Evolutionary conservation across 2,113 vertebrate genomes (phyloP).

Genomic region (Mesocricetus auratus): DNA sequence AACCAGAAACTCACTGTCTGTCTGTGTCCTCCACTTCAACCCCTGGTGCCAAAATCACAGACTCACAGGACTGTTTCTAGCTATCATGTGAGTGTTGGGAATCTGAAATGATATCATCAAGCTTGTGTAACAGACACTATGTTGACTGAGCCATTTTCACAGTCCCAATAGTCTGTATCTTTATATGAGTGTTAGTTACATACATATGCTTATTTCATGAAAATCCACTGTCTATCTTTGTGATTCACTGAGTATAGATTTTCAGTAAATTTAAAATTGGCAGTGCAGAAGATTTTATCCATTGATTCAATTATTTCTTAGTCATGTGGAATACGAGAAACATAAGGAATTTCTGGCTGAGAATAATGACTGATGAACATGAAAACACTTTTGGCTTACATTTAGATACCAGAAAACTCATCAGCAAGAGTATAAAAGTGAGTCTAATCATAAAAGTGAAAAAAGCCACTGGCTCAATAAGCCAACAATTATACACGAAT

Average conservation of each 20-base stretch:
- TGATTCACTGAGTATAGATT: slow-evolving; percentile 13
- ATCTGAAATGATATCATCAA: not conserved
- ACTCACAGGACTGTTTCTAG: not conserved
- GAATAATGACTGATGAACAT: slow-evolving; percentile 55
- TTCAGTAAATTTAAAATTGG: slow-evolving; percentile 38
- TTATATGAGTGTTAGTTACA: slow-evolving; percentile 10
- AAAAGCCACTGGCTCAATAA: slow-evolving; percentile 66
- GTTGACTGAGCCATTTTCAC: not conserved
- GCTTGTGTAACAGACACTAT: not conserved
- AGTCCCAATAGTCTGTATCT: not conserved
- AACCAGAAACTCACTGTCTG: not conserved
- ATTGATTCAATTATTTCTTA: slow-evolving; percentile 47
- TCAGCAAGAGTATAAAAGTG: slow-evolving; percentile 66
- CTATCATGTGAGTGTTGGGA: not conserved
- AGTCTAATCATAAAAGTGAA: slow-evolving; percentile 68
- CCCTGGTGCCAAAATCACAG: not conserved
- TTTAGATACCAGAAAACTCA: slow-evolving; percentile 72
- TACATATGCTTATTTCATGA: not conserved
- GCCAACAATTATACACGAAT: slow-evolving; percentile 64
- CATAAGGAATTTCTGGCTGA: slow-evolving; percentile 59
- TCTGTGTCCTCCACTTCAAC: not conserved
- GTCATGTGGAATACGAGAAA: slow-evolving; percentile 58
- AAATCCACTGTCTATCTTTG: slow-evolving; percentile 13
- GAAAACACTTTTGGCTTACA: slow-evolving; percentile 54
- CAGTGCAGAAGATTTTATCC: slow-evolving; percentile 3